Evolutionary conservation across 2,113 vertebrate species (phyloP).

Genomic region (Pachypanchax playfairii): DNA sequence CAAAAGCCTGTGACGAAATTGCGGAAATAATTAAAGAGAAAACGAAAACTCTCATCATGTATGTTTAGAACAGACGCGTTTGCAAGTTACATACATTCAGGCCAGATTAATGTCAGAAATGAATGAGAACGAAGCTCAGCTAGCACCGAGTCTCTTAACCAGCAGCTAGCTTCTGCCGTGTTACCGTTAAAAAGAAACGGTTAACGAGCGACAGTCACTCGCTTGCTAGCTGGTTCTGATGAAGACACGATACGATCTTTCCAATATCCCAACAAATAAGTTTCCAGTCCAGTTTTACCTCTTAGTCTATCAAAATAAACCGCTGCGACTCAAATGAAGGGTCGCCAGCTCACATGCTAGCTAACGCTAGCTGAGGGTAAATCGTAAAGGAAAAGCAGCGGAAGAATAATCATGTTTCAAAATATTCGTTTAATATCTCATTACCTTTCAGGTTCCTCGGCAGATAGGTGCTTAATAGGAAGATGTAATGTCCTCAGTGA

Average conservation of each 20-base stretch:
- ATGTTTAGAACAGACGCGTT: background rate
- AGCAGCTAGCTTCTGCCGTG: conserved; percentile 30
- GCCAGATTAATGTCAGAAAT: conserved; percentile 12
- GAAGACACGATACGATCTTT: background rate
- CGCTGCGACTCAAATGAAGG: background rate
- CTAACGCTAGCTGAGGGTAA: conserved; percentile 53
- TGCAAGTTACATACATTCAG: accelerated
- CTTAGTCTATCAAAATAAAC: background rate
- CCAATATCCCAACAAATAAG: background rate
- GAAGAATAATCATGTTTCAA: conserved; percentile 1
- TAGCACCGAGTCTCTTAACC: conserved; percentile 27
- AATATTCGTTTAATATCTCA: background rate
- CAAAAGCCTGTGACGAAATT: background rate
- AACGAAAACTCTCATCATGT: background rate
- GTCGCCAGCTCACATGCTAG: conserved; percentile 50
- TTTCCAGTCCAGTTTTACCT: background rate
- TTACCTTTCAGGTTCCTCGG: conserved; percentile 55
- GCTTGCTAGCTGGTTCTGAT: background rate
- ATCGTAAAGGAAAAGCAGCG: background rate
- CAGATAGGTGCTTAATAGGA: conserved; percentile 17
- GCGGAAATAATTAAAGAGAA: conserved; percentile 29
- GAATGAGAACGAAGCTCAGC: conserved; percentile 43
- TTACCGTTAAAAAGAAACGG: conserved; percentile 30
- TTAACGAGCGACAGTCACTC: background rate
- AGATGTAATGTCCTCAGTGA: conserved; percentile 24